These are phyloP conservation scores for Choristoneura rosaceana DNA, from an alignment of 2,888 invertebrate species.

Conservation along the genomic window DNA sequence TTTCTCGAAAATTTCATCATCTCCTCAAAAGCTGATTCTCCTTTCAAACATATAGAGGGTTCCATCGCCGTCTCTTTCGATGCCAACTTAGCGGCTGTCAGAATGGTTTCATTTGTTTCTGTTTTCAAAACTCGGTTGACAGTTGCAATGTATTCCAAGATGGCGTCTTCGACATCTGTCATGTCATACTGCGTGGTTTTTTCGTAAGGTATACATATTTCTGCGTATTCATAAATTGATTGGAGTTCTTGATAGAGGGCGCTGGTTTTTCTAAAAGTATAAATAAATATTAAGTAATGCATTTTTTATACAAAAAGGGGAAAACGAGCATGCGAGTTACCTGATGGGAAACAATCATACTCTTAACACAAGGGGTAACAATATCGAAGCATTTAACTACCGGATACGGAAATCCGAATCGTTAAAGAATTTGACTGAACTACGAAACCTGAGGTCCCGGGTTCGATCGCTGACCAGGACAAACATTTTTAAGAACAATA, in stretches of 20 bases:
- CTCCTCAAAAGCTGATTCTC: conserved; percentile 87
- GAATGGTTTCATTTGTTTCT: conserved; percentile 44
- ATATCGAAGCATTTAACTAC: too few species aligned
- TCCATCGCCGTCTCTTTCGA: conserved; percentile 20
- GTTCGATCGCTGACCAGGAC: too few species aligned
- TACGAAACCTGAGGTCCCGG: too few species aligned
- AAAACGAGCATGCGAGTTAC: too few species aligned
- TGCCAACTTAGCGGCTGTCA: conserved; percentile 47
- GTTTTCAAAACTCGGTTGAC: conserved; percentile 48
- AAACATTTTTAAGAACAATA: too few species aligned
- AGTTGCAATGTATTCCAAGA: conserved; percentile 58
- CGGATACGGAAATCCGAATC: too few species aligned
- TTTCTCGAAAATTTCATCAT: conserved; percentile 82
- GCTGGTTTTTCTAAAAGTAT: conserved; percentile 69
- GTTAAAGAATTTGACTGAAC: too few species aligned
- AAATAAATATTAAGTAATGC: conserved; percentile 3
- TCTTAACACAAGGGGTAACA: too few species aligned
- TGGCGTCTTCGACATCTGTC: conserved; percentile 60
- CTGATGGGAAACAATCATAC: too few species aligned
- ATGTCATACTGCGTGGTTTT: conserved; percentile 50
- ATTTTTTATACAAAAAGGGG: not conserved
- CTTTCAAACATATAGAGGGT: conserved; percentile 79
- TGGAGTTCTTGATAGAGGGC: conserved; percentile 82
- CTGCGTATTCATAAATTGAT: conserved; percentile 84
- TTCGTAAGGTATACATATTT: conserved; percentile 80